Evolutionary conservation across 2,888 invertebrate genomes (phyloP).

Genomic region (Aphodius granarius): DNA sequence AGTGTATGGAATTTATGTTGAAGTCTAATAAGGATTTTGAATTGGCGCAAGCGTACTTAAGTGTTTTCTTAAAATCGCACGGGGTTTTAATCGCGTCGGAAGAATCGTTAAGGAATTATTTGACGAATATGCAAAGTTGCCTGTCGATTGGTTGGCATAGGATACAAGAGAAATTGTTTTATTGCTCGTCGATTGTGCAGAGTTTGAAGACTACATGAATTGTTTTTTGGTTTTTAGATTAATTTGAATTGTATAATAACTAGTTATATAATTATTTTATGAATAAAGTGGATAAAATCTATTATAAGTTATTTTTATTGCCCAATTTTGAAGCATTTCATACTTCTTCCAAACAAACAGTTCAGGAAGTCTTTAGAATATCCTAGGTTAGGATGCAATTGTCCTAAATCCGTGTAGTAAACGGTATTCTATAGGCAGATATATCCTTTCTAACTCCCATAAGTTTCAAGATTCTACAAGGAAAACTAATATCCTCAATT

Average conservation of each 20-base stretch:
- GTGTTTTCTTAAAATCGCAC: conserved; percentile 83
- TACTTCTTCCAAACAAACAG: too few species aligned
- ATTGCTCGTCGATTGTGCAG: conserved; percentile 75
- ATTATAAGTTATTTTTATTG: too few species aligned
- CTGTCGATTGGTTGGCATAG: conserved; percentile 67
- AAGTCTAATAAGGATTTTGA: conserved; percentile 83
- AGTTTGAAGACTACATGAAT: conserved; percentile 45
- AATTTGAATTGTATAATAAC: not conserved
- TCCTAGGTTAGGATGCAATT: too few species aligned
- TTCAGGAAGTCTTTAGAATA: too few species aligned
- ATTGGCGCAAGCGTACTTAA: conserved; percentile 85
- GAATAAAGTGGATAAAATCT: not conserved
- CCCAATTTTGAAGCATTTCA: too few species aligned
- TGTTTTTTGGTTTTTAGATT: not conserved
- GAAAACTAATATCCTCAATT: too few species aligned
- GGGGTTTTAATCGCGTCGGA: conserved; percentile 62
- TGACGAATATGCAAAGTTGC: conserved; percentile 61
- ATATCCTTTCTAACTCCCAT: too few species aligned
- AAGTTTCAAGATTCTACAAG: too few species aligned
- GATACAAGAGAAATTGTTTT: conserved; percentile 70
- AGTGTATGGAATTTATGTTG: conserved; percentile 71
- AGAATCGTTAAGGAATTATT: conserved; percentile 57
- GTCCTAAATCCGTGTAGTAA: too few species aligned
- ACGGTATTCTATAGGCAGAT: too few species aligned
- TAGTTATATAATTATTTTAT: too few species aligned